Evolutionary conservation across 2,113 vertebrate species (phyloP).

Genomic region (Grallaria varia): DNA sequence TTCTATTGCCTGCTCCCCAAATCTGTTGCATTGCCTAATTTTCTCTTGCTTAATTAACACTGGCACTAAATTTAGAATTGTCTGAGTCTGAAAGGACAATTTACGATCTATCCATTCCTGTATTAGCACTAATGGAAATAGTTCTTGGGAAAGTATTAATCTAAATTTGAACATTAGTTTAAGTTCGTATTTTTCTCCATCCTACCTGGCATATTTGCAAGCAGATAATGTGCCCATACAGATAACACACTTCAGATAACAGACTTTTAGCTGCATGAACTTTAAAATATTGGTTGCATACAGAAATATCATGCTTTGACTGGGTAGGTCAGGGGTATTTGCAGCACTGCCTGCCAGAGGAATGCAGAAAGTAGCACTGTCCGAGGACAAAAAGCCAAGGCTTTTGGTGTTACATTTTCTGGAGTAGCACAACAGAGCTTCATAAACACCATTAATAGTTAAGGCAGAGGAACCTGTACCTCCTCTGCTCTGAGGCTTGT

Average conservation of each 20-base stretch:
- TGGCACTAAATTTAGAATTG: slow-evolving; percentile 53
- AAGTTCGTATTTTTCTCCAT: slow-evolving; percentile 26
- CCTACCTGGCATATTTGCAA: neutral
- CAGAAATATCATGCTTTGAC: neutral
- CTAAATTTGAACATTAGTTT: slow-evolving; percentile 48
- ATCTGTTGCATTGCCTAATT: slow-evolving; percentile 30
- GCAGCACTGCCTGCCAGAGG: neutral
- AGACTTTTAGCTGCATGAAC: neutral
- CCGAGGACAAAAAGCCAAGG: neutral
- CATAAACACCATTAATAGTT: neutral
- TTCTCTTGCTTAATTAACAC: slow-evolving; percentile 41
- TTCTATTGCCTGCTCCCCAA: neutral
- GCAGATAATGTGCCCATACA: neutral
- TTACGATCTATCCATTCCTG: slow-evolving; percentile 27
- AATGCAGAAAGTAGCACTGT: neutral
- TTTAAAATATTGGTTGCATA: neutral
- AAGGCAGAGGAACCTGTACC: neutral
- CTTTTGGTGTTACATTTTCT: neutral
- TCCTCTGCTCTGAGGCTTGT: neutral
- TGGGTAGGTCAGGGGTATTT: neutral
- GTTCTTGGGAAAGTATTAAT: slow-evolving; percentile 49
- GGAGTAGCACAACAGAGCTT: neutral
- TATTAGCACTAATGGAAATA: slow-evolving; percentile 54
- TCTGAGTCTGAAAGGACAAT: slow-evolving; percentile 47
- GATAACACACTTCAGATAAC: neutral